Percentiles rank a stretch among this genome's conserved stretches.
Evolutionary conservation across 2,888 invertebrate genomes (phyloP).

Genomic region (Hirtodrosophila histrioides): DNA sequence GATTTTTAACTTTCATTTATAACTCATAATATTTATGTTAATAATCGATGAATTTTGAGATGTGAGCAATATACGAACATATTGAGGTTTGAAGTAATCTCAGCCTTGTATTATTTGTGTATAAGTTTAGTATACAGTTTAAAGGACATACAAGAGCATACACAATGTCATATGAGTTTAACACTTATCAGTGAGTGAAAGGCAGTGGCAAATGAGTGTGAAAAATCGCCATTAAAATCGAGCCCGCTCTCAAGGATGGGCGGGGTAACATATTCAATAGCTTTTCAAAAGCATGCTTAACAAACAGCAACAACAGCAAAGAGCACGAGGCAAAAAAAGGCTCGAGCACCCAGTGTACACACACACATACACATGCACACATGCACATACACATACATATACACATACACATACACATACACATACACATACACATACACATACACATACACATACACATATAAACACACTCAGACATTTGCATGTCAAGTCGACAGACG

Average conservation of each 20-base stretch:
- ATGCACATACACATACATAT: no score
- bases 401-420: constrained; percentile 8
- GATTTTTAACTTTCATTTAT: no score
- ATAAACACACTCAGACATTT: constrained; percentile 50
- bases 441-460: constrained; percentile 11
- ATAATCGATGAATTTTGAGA: no score
- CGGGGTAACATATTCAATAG: constrained; percentile 71
- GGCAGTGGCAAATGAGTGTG: constrained; percentile 63
- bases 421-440: constrained; percentile 10
- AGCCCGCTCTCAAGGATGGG: constrained; percentile 26
- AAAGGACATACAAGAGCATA: not conserved
- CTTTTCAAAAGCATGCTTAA: constrained; percentile 75
- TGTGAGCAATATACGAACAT: no score
- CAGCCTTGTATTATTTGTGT: no score
- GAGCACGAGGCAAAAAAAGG: constrained; percentile 40
- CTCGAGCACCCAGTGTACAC: constrained; percentile 52
- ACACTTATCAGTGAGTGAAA: constrained; percentile 12
- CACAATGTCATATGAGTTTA: constrained; percentile 13
- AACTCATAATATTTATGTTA: no score
- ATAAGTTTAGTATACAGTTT: no score
- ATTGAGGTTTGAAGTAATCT: no score
- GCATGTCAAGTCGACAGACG: constrained; percentile 68
- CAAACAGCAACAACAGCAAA: constrained; percentile 44
- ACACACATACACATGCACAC: constrained; percentile 10
- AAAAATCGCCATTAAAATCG: constrained; percentile 69